Conservation (phyloP, 2,888 invertebrate genomes). For the Caenorhabditis wallacei region DNA sequence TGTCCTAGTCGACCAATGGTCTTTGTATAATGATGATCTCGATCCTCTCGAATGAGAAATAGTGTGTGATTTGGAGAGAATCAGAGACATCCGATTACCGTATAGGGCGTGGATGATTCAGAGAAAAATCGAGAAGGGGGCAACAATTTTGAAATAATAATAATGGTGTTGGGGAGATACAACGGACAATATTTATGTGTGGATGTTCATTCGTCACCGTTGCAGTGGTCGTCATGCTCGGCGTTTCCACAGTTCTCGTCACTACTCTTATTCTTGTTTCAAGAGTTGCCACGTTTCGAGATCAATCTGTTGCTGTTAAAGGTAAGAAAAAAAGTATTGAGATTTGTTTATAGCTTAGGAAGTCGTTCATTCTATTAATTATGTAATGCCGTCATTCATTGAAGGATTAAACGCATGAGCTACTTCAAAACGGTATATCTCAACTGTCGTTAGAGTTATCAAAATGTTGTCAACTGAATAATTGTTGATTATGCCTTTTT, state of each 20-base stretch:
- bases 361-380: no score
- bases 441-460: no score
- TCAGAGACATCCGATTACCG: slow-evolving; percentile 44
- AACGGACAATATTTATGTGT: slow-evolving; percentile 50
- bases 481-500: no score
- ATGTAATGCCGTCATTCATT: no score
- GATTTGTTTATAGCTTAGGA: no score
- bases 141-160: slow-evolving; percentile 26
- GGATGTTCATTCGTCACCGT: slow-evolving; percentile 61
- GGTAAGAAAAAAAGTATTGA: slow-evolving; percentile 17
- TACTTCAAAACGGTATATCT: no score
- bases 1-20: slow-evolving; percentile 33
- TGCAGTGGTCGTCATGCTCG: slow-evolving; percentile 62
- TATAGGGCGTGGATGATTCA: slow-evolving; percentile 41
- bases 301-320: slow-evolving; percentile 62
- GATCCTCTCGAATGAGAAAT: slow-evolving; percentile 2
- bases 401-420: no score
- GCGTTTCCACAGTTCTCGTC: slow-evolving; percentile 60
- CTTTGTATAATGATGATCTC: slow-evolving; percentile 33
- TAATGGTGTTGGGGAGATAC: slow-evolving; percentile 40
- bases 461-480: no score
- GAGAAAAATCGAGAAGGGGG: neutral
- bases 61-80: slow-evolving; percentile 6
- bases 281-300: slow-evolving; percentile 64
- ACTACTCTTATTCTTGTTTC: slow-evolving; percentile 55